Percentiles rank a stretch among this genome's conserved stretches.
Evolutionary conservation across 2,888 invertebrate species (phyloP).

Genomic region (Eretmocerus hayati): DNA sequence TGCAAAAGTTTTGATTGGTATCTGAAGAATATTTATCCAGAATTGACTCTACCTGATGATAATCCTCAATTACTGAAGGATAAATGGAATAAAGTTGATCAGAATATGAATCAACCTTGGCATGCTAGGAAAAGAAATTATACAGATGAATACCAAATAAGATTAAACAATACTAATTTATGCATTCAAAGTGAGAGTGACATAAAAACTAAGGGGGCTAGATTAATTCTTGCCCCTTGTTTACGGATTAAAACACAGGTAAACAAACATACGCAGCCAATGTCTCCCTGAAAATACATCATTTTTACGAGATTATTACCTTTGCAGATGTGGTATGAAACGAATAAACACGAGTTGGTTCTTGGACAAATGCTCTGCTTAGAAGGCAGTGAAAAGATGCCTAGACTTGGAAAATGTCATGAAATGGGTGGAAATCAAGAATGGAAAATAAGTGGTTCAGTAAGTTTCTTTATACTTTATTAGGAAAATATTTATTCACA

Average conservation of each 20-base stretch:
- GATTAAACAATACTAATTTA: slow-evolving; percentile 62
- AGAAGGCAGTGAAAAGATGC: slow-evolving; percentile 62
- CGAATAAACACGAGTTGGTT: slow-evolving; percentile 74
- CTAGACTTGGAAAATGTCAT: slow-evolving; percentile 83
- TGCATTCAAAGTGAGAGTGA: slow-evolving; percentile 76
- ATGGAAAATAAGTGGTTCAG: slow-evolving; percentile 76
- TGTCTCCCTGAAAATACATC: too few species aligned
- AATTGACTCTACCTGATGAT: slow-evolving; percentile 62
- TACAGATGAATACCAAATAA: slow-evolving; percentile 64
- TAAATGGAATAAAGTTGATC: slow-evolving; percentile 57
- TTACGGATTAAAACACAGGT: slow-evolving; percentile 67
- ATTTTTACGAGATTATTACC: too few species aligned
- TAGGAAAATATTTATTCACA: background rate
- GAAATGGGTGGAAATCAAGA: slow-evolving; percentile 87
- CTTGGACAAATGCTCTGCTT: slow-evolving; percentile 78
- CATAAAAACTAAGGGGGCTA: slow-evolving; percentile 66
- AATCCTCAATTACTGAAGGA: slow-evolving; percentile 52
- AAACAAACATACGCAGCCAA: too few species aligned
- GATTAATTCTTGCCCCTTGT: slow-evolving; percentile 64
- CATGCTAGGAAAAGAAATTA: slow-evolving; percentile 74
- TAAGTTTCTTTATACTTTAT: slow-evolving; percentile 40
- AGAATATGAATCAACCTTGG: slow-evolving; percentile 72
- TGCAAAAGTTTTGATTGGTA: slow-evolving; percentile 87
- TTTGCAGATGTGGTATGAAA: slow-evolving; percentile 73
- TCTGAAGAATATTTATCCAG: slow-evolving; percentile 76